phyloP scores from a whole-genome alignment of 1,140 invertebrate genomes.

The Pogonomyrmex californicus region DNA sequence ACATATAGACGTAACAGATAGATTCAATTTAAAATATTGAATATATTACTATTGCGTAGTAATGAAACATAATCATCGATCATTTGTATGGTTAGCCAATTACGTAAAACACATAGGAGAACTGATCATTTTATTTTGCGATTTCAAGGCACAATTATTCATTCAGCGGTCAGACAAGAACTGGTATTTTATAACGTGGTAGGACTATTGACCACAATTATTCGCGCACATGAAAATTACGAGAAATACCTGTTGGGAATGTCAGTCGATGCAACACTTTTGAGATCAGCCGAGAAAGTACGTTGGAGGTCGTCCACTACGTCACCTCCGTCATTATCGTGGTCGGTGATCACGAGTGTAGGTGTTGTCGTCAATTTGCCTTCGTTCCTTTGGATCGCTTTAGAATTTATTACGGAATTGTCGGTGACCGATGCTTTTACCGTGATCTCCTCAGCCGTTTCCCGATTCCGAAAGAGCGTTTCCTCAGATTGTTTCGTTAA shows the following conservation, averaged over 20 bases:
- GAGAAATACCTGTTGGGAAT: conserved; percentile 46
- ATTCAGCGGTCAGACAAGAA: background rate
- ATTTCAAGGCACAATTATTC: background rate
- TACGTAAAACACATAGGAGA: background rate
- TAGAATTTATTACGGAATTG: background rate
- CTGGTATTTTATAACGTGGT: too few species aligned
- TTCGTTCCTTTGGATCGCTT: background rate
- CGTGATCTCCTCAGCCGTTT: background rate
- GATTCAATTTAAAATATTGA: background rate
- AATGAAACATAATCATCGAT: background rate
- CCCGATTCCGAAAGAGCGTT: background rate
- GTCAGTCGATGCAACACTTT: background rate
- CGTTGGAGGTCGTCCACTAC: background rate
- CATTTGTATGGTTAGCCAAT: background rate
- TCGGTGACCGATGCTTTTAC: background rate
- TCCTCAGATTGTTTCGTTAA: background rate
- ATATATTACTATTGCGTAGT: background rate
- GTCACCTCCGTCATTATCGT: conserved; percentile 10
- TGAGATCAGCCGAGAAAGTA: background rate
- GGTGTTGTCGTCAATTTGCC: conserved; percentile 8
- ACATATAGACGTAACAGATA: background rate
- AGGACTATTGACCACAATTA: background rate
- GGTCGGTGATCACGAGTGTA: conserved; percentile 1
- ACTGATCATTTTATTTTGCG: background rate
- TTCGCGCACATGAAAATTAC: background rate